These are phyloP conservation scores for Psittacus erithacus DNA, from an alignment of 2,113 vertebrate genomes.

Conservation along the genomic window DNA sequence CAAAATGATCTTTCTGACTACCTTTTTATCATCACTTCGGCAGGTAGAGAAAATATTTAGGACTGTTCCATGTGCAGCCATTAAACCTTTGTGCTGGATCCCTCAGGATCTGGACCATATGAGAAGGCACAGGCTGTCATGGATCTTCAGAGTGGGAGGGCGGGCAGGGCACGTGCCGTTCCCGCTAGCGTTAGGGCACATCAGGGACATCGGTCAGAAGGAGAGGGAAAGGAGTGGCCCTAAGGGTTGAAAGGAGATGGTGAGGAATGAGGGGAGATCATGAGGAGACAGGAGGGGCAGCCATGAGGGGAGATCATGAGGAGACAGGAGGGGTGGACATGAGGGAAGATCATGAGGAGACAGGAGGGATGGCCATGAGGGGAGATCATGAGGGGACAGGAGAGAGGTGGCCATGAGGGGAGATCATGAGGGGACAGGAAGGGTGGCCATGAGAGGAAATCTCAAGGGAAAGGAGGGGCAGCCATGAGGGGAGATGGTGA, in stretches of 20 bases:
- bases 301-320: too few species aligned
- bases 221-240: background rate
- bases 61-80: background rate
- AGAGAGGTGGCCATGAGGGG: too few species aligned
- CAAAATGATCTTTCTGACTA: background rate
- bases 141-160: background rate
- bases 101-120: background rate
- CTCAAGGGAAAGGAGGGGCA: accelerated
- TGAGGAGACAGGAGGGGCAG: too few species aligned
- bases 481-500: too few species aligned
- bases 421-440: too few species aligned
- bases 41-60: background rate
- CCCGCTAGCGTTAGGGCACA: background rate
- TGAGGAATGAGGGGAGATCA: too few species aligned
- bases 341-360: too few species aligned
- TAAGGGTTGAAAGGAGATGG: background rate
- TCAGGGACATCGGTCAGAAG: accelerated
- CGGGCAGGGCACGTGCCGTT: accelerated
- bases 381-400: too few species aligned
- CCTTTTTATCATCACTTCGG: background rate
- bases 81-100: background rate
- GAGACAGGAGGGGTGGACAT: too few species aligned
- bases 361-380: too few species aligned
- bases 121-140: background rate
- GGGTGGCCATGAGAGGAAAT: too few species aligned